These are phyloP conservation scores for Chaenodraco wilsoni DNA, from an alignment of 2,797 vertebrate species.

Conservation along the genomic window DNA sequence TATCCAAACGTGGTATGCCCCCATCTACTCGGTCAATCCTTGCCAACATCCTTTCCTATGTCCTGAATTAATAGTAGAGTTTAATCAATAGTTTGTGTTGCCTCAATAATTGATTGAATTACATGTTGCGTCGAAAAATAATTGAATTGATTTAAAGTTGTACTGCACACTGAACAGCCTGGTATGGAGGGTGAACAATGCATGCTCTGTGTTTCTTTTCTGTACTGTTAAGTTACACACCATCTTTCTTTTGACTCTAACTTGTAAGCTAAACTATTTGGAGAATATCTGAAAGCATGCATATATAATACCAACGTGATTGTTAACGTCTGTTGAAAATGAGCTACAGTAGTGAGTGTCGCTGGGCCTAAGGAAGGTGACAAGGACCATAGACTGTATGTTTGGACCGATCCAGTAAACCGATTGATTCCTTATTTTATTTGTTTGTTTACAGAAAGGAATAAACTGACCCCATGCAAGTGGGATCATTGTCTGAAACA, in stretches of 20 bases:
- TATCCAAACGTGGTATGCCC: conserved; percentile 15
- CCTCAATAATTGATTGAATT: background rate
- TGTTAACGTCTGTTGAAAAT: conserved; percentile 76
- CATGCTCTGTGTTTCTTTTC: background rate
- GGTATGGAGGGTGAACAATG: background rate
- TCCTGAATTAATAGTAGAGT: conserved; percentile 1
- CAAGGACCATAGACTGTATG: no score
- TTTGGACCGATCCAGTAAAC: conserved; percentile 56
- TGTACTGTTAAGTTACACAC: conserved; percentile 9
- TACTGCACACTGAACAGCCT: background rate
- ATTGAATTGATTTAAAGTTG: background rate
- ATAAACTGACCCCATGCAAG: conserved; percentile 62
- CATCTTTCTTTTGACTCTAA: conserved; percentile 5
- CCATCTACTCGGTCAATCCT: conserved; percentile 31
- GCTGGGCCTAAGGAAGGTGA: conserved; percentile 72
- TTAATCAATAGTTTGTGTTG: background rate
- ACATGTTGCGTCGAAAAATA: background rate
- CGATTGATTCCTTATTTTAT: conserved; percentile 73
- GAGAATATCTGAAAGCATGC: conserved; percentile 80
- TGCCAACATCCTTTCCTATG: conserved; percentile 10
- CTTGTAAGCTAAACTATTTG: conserved; percentile 77
- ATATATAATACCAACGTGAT: conserved; percentile 57
- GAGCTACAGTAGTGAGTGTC: conserved; percentile 64
- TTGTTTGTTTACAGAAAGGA: conserved; percentile 37
- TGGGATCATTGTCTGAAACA: conserved; percentile 69